A percentile compares a stretch with the other conserved stretches of the same genome.
phyloP scores from a whole-genome alignment of 2,888 invertebrate genomes.

The Lochmaea capreae region DNA sequence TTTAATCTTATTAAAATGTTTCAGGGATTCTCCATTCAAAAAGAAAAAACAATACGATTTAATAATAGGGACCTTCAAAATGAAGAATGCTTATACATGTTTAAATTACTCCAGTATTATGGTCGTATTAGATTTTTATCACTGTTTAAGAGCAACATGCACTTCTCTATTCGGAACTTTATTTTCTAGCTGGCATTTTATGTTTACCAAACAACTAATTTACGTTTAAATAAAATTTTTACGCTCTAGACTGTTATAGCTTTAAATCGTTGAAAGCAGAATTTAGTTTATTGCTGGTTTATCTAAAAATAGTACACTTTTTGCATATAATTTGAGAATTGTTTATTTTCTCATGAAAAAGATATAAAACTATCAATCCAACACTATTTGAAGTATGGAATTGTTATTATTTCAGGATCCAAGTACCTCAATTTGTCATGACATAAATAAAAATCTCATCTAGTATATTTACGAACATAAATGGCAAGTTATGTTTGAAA shows the following conservation, averaged over 20 bases:
- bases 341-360: no score
- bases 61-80: neutral
- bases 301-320: neutral
- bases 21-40: neutral
- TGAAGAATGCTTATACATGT: neutral
- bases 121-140: neutral
- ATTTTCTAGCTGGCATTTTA: conserved; percentile 14
- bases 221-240: conserved; percentile 1
- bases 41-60: neutral
- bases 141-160: neutral
- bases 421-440: no score
- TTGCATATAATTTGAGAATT: neutral
- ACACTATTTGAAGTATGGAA: no score
- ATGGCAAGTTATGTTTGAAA: no score
- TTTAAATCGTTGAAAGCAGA: neutral
- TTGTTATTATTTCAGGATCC: no score
- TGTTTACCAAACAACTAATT: conserved; percentile 17
- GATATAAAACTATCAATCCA: no score
- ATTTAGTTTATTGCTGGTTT: neutral
- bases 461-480: no score
- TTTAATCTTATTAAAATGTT: neutral
- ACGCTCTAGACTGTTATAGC: neutral
- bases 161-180: neutral
- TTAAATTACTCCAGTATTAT: neutral
- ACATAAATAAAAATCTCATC: no score